Percentiles rank a stretch among this genome's conserved stretches.
These are phyloP conservation scores for Choreutis nemorana DNA, from an alignment of 2,888 invertebrate species.

Conservation along the genomic window DNA sequence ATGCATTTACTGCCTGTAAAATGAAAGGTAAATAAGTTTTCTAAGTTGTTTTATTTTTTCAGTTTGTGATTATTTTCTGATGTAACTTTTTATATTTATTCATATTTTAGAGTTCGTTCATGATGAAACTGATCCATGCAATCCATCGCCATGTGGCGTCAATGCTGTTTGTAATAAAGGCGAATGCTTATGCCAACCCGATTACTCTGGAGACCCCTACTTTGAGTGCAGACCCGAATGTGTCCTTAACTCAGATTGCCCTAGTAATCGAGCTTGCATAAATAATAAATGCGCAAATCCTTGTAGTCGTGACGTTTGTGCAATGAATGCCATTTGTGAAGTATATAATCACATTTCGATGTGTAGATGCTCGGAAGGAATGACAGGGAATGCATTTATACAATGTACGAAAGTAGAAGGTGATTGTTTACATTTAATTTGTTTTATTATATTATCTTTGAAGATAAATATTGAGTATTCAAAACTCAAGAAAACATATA, in stretches of 20 bases:
- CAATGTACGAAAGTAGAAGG: conserved; percentile 61
- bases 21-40: conserved; percentile 44
- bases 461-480: conserved; percentile 1
- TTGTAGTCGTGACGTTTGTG: conserved; percentile 74
- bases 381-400: conserved; percentile 73
- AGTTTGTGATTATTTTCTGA: conserved; percentile 1
- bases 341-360: conserved; percentile 77
- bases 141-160: conserved; percentile 73
- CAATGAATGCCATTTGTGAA: conserved; percentile 74
- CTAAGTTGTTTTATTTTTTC: conserved; percentile 1
- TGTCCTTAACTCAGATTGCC: conserved; percentile 72
- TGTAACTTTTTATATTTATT: neutral
- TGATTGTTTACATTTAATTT: conserved; percentile 15
- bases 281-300: conserved; percentile 76
- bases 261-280: conserved; percentile 69
- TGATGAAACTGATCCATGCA: conserved; percentile 62
- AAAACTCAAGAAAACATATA: conserved; percentile 2
- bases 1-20: conserved; percentile 73
- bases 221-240: conserved; percentile 76
- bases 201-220: conserved; percentile 73
- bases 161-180: conserved; percentile 68
- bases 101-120: conserved; percentile 26
- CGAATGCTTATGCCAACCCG: conserved; percentile 67
- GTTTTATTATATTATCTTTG: neutral
- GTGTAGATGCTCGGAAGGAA: conserved; percentile 73